These are phyloP conservation scores for Uromys caudimaculatus DNA, from an alignment of 2,797 vertebrate species.

Conservation along the genomic window DNA sequence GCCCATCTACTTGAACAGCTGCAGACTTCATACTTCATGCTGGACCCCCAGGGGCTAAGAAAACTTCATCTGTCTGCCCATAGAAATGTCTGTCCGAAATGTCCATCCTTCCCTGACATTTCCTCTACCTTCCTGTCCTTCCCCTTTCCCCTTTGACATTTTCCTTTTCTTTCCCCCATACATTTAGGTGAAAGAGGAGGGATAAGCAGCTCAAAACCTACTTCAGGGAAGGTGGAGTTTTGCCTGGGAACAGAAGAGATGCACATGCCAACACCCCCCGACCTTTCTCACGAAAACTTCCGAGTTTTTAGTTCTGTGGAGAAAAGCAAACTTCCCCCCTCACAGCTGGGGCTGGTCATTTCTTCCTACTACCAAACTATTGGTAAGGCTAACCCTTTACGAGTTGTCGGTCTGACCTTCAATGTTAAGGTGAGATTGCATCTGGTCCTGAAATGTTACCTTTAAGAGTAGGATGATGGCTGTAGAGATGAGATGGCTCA, in stretches of 20 bases:
- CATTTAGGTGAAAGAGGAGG: constrained; percentile 81
- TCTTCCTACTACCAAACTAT: constrained; percentile 92
- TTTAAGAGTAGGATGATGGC: neutral
- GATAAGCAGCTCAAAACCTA: neutral
- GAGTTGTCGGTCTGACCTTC: neutral
- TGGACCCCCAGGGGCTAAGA: neutral
- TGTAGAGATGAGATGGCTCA: neutral
- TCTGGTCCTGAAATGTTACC: neutral
- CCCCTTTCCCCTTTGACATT: constrained; percentile 4
- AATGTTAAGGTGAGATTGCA: neutral
- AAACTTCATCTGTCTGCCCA: neutral
- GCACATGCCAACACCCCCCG: constrained; percentile 84
- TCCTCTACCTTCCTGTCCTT: neutral
- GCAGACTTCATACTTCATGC: neutral
- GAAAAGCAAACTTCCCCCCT: constrained; percentile 88
- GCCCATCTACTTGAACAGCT: neutral
- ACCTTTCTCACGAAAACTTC: constrained; percentile 91
- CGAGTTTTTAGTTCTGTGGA: constrained; percentile 87
- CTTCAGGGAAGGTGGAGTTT: constrained; percentile 83
- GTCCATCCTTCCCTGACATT: neutral
- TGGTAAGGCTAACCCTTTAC: constrained; percentile 87
- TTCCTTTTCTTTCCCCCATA: constrained; percentile 51
- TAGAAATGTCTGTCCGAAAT: neutral
- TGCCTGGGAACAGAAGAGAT: constrained; percentile 79
- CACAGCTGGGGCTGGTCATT: constrained; percentile 88